Conservation (phyloP, 2,113 vertebrate genomes). For the Ovibos moschatus region DNA sequence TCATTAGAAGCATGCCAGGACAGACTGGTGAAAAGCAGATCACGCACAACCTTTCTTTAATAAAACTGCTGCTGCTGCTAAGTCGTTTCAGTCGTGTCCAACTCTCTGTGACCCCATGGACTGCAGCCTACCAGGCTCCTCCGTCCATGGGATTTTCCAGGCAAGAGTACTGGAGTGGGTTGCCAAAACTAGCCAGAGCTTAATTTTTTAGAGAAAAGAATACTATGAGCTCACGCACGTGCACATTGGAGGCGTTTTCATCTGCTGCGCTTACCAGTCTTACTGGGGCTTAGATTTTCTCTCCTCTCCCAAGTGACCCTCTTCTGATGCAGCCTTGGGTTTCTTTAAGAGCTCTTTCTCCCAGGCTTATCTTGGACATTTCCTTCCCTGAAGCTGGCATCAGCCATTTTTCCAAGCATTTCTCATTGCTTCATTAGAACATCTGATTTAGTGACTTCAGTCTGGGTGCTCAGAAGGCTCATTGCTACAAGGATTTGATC, state of each 20-base stretch:
- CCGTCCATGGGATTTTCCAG: too few species aligned
- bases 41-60: constrained; percentile 86
- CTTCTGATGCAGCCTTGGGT: not conserved
- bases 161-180: too few species aligned
- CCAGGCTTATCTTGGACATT: not conserved
- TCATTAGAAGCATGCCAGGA: constrained; percentile 98
- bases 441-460: not conserved
- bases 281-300: not conserved
- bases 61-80: constrained; percentile 80
- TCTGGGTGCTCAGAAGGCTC: not conserved
- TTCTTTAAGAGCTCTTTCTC: not conserved
- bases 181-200: constrained; percentile 65
- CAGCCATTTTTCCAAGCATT: not conserved
- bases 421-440: not conserved
- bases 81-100: too few species aligned
- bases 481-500: not conserved
- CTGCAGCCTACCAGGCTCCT: too few species aligned
- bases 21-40: constrained; percentile 94
- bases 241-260: not conserved
- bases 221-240: not conserved
- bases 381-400: not conserved
- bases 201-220: not conserved
- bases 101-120: too few species aligned
- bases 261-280: not conserved
- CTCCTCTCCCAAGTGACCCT: not conserved